Base-by-base conservation (phyloP, 1,140 invertebrate species). In the Penaeus indicus region DNA sequence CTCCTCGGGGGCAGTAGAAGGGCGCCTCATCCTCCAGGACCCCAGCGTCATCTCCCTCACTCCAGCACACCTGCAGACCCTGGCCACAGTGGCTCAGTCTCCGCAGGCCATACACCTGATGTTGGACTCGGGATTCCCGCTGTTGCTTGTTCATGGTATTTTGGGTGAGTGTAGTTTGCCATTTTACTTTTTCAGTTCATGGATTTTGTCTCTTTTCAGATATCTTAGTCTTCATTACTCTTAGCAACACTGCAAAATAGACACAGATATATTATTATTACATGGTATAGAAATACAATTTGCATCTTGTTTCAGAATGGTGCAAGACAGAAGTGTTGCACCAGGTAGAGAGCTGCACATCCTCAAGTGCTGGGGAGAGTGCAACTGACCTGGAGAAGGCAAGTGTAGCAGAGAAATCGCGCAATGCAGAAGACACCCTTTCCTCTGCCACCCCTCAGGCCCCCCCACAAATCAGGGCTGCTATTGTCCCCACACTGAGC, bases 51-150 rank as follows among this genome's bases (percentile, higher is more conserved):
- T 91, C 27, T 88, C 84, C 22, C 77, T 90, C 27, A 89, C 87
- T 19, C 85, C 90, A 61, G 93, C 95, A 47, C 95, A 96, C 92
- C 93, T 97, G 77, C 93, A 95, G 85, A 96, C 96, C 5, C 93
- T 97, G 19, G 96, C 96, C 11, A 93, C 95, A 67, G 95, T 95
- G 7, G 96, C 96, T 89, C 95, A 97, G 92, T 97, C 96, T 8
- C 94, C 95, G 1, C 94, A 95, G 32, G 95, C 96, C 67, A 95
- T 96, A 78, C 94, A 94, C 85, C 95, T 96, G 91, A 93, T 97
- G 67, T 94, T 97, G 54, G 95, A 96, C 92, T 97, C 96, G 0
- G 95, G 95, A 67, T 94, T 98, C 86, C 96, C 89, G 8, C 62
- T 90, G 38, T 67, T 90, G 63, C 89, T 90, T 22, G 89, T 90